Evolutionary conservation across 2,888 invertebrate genomes (phyloP).

Genomic region (Thereva nobilitata): DNA sequence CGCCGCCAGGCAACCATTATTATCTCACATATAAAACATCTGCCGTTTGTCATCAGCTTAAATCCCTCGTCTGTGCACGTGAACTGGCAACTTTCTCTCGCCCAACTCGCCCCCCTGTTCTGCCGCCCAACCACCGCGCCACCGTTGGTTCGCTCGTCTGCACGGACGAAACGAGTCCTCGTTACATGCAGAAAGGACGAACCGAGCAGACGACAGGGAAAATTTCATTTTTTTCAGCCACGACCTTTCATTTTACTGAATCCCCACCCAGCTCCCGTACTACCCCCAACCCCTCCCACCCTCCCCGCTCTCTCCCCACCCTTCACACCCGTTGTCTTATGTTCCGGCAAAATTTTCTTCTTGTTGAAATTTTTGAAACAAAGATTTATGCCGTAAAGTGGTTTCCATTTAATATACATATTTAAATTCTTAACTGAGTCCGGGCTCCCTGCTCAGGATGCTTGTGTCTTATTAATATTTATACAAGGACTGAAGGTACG

Average conservation of each 20-base stretch:
- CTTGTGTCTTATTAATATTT: slow-evolving; percentile 40
- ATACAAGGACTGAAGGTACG: slow-evolving; percentile 10
- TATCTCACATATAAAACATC: slow-evolving; percentile 39
- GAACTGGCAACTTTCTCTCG: not conserved
- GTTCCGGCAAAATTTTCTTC: slow-evolving; percentile 25
- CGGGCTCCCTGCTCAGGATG: not conserved
- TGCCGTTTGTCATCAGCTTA: slow-evolving; percentile 40
- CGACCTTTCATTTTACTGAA: slow-evolving; percentile 12
- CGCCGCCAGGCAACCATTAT: slow-evolving; percentile 34
- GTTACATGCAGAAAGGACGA: slow-evolving; percentile 24
- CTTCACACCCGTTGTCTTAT: slow-evolving; percentile 2
- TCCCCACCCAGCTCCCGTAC: not conserved
- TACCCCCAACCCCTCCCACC: too few species aligned
- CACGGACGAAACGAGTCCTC: not conserved
- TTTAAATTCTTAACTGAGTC: slow-evolving; percentile 36
- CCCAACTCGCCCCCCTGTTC: too few species aligned
- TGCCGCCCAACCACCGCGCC: too few species aligned
- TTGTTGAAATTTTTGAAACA: slow-evolving; percentile 36
- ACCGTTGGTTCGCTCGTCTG: too few species aligned
- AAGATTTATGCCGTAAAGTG: slow-evolving; percentile 41
- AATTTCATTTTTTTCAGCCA: slow-evolving; percentile 22
- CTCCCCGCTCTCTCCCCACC: too few species aligned
- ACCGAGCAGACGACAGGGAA: slow-evolving; percentile 20
- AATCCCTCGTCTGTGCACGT: slow-evolving; percentile 28
- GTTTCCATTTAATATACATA: slow-evolving; percentile 41